Percentiles rank a stretch among this genome's conserved stretches.
These are phyloP conservation scores for Agonopterix heracliana DNA, from an alignment of 2,888 invertebrate genomes.

Conservation along the genomic window DNA sequence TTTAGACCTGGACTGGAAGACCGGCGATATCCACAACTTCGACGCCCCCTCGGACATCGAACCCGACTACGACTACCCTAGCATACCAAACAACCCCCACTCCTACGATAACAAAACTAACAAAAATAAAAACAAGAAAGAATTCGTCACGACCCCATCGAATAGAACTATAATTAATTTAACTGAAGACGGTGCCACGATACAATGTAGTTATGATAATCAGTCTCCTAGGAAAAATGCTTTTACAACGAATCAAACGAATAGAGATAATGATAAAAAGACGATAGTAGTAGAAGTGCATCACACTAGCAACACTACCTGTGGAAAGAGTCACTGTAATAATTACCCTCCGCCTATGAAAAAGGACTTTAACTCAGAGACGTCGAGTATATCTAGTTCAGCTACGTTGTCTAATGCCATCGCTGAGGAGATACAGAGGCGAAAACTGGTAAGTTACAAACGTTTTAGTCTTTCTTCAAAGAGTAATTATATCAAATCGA, in stretches of 20 bases:
- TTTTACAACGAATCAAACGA: slow-evolving; percentile 44
- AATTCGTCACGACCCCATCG: slow-evolving; percentile 60
- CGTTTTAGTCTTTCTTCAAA: too few relatives aligned
- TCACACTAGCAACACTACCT: slow-evolving; percentile 47
- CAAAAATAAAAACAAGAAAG: slow-evolving; percentile 44
- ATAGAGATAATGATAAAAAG: slow-evolving; percentile 69
- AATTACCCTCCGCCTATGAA: slow-evolving; percentile 46
- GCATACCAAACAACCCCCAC: slow-evolving; percentile 68
- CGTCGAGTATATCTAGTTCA: slow-evolving; percentile 55
- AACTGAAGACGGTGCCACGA: slow-evolving; percentile 82
- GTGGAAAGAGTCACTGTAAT: slow-evolving; percentile 48
- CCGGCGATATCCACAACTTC: slow-evolving; percentile 63
- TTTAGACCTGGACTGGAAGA: slow-evolving; percentile 75
- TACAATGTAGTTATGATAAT: slow-evolving; percentile 78
- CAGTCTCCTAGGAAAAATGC: slow-evolving; percentile 57
- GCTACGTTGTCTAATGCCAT: slow-evolving; percentile 67
- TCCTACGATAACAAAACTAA: slow-evolving; percentile 59
- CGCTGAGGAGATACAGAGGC: slow-evolving; percentile 64
- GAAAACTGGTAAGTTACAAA: slow-evolving; percentile 47
- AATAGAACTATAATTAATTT: slow-evolving; percentile 85
- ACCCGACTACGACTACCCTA: slow-evolving; percentile 65
- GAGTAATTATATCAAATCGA: too few relatives aligned
- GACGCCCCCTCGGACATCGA: slow-evolving; percentile 69
- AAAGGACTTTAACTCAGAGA: slow-evolving; percentile 43
- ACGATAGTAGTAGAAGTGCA: slow-evolving; percentile 88